Conservation (phyloP, 2,113 vertebrate genomes). For the Phalacrocorax aristotelis region DNA sequence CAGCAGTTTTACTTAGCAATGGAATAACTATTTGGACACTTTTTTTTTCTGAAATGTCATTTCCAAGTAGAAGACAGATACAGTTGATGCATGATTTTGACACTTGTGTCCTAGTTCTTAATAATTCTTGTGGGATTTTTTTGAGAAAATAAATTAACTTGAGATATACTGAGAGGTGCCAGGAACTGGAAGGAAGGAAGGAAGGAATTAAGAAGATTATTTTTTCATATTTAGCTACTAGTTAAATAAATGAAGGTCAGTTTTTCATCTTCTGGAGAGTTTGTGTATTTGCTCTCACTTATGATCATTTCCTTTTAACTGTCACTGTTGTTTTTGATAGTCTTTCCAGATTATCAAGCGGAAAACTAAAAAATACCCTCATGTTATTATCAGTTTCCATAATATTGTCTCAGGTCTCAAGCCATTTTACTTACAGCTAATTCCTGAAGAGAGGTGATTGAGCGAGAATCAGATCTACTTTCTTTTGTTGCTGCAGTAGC, state of each 20-base stretch:
- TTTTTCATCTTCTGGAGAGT: not conserved
- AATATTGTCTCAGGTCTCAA: not conserved
- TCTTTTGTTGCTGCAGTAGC: not conserved
- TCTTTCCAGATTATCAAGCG: not conserved
- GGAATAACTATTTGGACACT: not conserved
- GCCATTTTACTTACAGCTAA: not conserved
- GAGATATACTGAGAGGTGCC: not conserved
- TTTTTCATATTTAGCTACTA: not conserved
- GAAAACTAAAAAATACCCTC: not conserved
- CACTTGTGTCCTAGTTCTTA: slow-evolving; percentile 14
- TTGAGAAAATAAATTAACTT: not conserved
- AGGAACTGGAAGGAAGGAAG: not conserved
- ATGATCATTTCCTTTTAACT: not conserved
- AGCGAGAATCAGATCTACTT: not conserved
- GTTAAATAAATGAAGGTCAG: not conserved
- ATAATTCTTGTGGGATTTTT: not conserved
- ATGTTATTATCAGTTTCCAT: not conserved
- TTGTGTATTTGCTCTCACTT: not conserved
- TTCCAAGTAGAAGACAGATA: not conserved
- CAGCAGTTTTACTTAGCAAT: not conserved
- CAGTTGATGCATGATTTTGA: not conserved
- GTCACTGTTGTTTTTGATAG: not conserved
- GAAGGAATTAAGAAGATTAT: not conserved
- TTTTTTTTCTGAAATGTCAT: not conserved
- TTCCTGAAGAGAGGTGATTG: not conserved